Conservation (phyloP, 2,888 invertebrate species). For the Punctoribates punctum region DNA sequence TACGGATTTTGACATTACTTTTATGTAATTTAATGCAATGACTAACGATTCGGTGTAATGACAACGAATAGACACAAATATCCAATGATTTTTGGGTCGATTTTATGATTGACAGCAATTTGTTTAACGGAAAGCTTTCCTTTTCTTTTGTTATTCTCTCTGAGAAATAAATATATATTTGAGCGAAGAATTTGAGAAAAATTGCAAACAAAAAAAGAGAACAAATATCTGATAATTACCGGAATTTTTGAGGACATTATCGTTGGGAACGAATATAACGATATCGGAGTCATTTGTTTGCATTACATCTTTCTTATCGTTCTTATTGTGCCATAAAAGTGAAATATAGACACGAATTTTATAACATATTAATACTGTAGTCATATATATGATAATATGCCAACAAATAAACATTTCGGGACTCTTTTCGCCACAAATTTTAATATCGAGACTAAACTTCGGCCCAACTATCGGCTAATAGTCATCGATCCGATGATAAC, state of each 20-base stretch:
- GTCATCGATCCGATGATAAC: neutral
- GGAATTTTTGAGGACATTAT: neutral
- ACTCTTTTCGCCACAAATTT: neutral
- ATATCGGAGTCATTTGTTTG: conserved; percentile 22
- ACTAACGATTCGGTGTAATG: neutral
- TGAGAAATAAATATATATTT: neutral
- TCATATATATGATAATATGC: conserved; percentile 8
- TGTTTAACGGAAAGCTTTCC: neutral
- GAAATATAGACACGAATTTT: conserved; percentile 31
- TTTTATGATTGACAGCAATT: conserved; percentile 10
- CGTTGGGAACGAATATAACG: neutral
- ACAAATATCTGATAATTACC: conserved; percentile 31
- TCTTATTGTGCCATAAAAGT: conserved; percentile 26
- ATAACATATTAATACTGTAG: conserved; percentile 18
- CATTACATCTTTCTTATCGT: conserved; percentile 17
- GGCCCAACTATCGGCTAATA: neutral
- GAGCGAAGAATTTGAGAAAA: neutral
- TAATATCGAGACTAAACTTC: neutral
- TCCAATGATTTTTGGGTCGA: neutral
- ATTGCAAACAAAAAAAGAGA: neutral
- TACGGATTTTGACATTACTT: neutral
- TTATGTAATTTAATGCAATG: neutral
- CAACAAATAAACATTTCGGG: neutral
- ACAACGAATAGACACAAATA: conserved; percentile 18
- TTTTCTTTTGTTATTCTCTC: neutral